Evolutionary conservation across 2,113 vertebrate genomes (phyloP).

Genomic region (Caretta caretta): DNA sequence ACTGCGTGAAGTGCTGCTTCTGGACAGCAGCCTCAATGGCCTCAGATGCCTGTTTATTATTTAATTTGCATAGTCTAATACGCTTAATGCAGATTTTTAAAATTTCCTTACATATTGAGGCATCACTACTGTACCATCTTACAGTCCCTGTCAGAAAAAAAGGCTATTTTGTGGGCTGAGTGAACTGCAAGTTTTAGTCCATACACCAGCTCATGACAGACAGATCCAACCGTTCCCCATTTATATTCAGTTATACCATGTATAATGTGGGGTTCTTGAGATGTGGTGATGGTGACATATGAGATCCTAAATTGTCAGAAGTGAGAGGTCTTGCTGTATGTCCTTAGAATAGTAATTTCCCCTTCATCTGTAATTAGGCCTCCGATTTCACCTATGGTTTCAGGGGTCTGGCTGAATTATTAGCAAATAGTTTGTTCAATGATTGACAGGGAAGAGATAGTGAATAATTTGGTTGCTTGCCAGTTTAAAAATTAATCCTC

Average conservation of each 20-base stretch:
- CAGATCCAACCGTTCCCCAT: neutral
- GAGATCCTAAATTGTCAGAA: neutral
- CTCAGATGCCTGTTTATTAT: neutral
- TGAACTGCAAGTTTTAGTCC: neutral
- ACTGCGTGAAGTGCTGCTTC: neutral
- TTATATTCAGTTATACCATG: neutral
- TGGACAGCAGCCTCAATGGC: neutral
- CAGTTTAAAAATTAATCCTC: neutral
- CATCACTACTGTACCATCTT: neutral
- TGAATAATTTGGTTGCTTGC: neutral
- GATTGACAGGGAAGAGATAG: neutral
- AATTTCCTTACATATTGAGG: neutral
- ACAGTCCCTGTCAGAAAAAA: neutral
- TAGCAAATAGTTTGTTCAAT: neutral
- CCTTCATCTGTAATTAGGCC: neutral
- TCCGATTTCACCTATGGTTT: neutral
- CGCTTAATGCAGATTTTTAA: neutral
- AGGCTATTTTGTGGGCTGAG: neutral
- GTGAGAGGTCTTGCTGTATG: neutral
- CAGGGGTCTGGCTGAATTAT: neutral
- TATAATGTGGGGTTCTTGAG: neutral
- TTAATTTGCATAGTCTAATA: neutral
- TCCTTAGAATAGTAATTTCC: neutral
- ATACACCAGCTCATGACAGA: neutral
- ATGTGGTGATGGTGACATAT: neutral